Base-by-base conservation (phyloP, 2,797 vertebrate species). In the Anableps anableps region DNA sequence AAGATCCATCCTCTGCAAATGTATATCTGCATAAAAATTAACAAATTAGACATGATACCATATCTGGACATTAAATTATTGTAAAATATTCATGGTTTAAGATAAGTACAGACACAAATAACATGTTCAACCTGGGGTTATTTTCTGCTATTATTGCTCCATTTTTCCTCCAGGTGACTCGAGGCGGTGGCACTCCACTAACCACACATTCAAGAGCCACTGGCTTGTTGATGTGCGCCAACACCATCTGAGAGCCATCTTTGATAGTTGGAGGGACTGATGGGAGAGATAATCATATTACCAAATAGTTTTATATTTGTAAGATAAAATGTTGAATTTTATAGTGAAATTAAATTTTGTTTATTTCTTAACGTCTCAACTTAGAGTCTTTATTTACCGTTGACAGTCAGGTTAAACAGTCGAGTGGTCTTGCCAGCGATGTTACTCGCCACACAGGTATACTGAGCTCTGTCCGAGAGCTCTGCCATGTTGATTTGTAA, bases 161-260 rank as follows among this genome's bases (percentile, higher is more conserved):
- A 53, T 99, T 97, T 88, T 99, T 99, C 88, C 99, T 98, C 99
- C 99, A 99, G 0, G 97, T 96, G 77, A 99, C 87, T 16, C 96
- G 97, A 1, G 99, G 99, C 0, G 88, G 14, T 51, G 99, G 99
- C 1, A 98, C 93, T 29, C 99, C 99, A 79, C 94, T 95, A 0
- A 96, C 96, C 0, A 87, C 72, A 85, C 99, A 99, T 86, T 98
- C 96, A 76, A 99, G 92, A 50, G 95, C 75, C 47, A 90, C 82
- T 2, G 97, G 95, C 68, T 94, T 80, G 76, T 96, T 95, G 48
- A 97, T 48, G 53, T 89, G 95, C 75, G 96, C 96, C 3, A 93
- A 91, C 66, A 96, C 83, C 0, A 89, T 85, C 83, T 95, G 94
- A 48, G 96, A 85, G n/a, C 97, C 93, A 3, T 95, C 95, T 82